Percentiles rank a stretch among this genome's conserved stretches.
Conservation (phyloP, 1,140 invertebrate genomes). For the Drosophila insularis region DNA sequence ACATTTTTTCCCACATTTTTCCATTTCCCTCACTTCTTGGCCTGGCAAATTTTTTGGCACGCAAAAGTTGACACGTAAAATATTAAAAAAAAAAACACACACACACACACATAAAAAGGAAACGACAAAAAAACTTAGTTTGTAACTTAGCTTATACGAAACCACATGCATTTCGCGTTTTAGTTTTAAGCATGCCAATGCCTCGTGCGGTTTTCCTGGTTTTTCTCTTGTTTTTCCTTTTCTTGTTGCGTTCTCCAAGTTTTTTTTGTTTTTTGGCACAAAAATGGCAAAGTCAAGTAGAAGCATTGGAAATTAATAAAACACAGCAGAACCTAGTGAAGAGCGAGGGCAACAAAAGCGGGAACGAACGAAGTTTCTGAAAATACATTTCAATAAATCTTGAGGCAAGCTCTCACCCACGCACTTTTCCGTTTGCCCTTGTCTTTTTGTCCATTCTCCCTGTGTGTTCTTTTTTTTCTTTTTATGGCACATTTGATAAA, state of each 20-base stretch:
- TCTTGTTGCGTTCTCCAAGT: background rate
- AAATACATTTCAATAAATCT: slow-evolving; percentile 8
- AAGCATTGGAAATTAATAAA: slow-evolving; percentile 3
- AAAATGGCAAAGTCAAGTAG: slow-evolving; percentile 7
- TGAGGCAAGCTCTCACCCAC: background rate
- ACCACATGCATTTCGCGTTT: slow-evolving; percentile 7
- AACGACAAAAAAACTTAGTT: background rate
- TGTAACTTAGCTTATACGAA: background rate
- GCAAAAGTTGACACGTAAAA: slow-evolving; percentile 64
- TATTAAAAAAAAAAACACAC: slow-evolving; percentile 34
- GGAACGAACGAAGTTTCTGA: background rate
- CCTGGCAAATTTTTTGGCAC: slow-evolving; percentile 51
- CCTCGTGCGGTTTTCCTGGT: slow-evolving; percentile 5
- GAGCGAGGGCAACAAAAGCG: background rate
- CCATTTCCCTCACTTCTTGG: background rate
- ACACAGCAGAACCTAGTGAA: slow-evolving; percentile 50
- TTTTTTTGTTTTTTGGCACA: background rate
- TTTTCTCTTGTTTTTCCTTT: background rate
- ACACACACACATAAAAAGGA: background rate
- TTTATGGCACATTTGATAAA: slow-evolving; percentile 4
- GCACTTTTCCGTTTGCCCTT: slow-evolving; percentile 1
- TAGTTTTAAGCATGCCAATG: slow-evolving; percentile 6
- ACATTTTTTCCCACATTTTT: slow-evolving; percentile 34
- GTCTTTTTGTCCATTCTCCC: background rate
- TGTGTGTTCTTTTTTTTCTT: background rate